These are phyloP conservation scores for Ctenosaura bakeri DNA, from an alignment of 2,797 vertebrate genomes.

Conservation along the genomic window DNA sequence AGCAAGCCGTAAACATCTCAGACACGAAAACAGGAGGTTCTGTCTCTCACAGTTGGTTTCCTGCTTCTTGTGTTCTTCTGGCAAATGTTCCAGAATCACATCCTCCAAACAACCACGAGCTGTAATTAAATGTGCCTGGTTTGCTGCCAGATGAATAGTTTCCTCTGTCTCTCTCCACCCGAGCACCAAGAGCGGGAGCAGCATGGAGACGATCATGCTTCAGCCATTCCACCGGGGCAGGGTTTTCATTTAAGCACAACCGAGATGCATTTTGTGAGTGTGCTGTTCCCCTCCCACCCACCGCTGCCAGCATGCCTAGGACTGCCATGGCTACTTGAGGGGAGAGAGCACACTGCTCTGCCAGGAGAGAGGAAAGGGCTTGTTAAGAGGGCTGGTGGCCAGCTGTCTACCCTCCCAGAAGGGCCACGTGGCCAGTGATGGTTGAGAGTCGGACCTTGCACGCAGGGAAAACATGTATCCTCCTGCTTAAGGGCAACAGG, in stretches of 20 bases:
- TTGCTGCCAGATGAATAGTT: slow-evolving; percentile 31
- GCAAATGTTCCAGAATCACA: slow-evolving; percentile 47
- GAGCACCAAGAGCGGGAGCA: background rate
- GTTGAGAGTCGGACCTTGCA: background rate
- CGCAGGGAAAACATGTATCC: background rate
- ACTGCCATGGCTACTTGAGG: background rate
- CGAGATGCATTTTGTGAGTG: background rate
- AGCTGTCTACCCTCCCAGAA: background rate
- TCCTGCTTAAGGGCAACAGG: background rate
- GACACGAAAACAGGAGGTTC: slow-evolving; percentile 57
- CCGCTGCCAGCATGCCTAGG: too few species aligned
- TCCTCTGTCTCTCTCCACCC: slow-evolving; percentile 33
- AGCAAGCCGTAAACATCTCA: slow-evolving; percentile 38
- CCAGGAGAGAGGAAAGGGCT: background rate
- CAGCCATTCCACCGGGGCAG: background rate
- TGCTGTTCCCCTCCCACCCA: background rate
- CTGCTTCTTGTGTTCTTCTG: slow-evolving; percentile 67
- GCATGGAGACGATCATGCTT: background rate
- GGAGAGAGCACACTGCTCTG: too few species aligned
- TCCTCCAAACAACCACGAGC: slow-evolving; percentile 56
- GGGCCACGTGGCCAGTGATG: too few species aligned
- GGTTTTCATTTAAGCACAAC: background rate
- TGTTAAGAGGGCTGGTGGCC: too few species aligned
- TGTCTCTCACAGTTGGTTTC: slow-evolving; percentile 51
- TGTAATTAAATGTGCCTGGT: slow-evolving; percentile 30